Evolutionary conservation across 1,140 invertebrate species (phyloP), one percentile per base, ranked within the genome.

Genomic region (Acromyrmex echinatior): DNA sequence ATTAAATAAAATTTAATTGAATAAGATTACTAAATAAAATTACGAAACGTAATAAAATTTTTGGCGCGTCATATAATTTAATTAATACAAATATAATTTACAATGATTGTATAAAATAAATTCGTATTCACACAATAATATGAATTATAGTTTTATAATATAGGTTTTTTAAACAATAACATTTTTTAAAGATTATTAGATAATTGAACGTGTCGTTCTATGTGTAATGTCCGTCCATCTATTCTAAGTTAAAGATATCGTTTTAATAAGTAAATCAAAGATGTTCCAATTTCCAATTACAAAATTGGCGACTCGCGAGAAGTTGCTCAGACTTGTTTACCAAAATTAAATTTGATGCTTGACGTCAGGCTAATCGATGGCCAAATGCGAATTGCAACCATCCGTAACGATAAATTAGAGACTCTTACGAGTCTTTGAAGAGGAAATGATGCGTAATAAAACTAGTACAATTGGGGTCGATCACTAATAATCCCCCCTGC

Each of bases 321-420:
- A 45, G 51, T 71, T 56, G 28, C 14, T 49, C 25, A n/a, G 45
- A 49, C 70, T 76, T 84, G 80, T 84, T 84, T 84, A 84, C 70
- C 70, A 5, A 76, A 84, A 84, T 84, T 84, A 76, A 62, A 76
- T 84, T 51, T 63, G 73, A 76, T 76, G 28, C 56, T 84, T 84
- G 80, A 84, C 80, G 80, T 84, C 80, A 84, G 12, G 70, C 56
- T 84, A 49, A 84, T 84, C 56, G 45, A 84, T 35, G 56, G 79
- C 51, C 77, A 79, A 79, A 65, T 53, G 65, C 25, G 25, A 74
- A 16, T n/a, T 25, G 21, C 35, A 62, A 18, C 21, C 25, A 60
- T 14, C n/a, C 35, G 31, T 71, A 49, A 51, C 45, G 68, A 51
- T 74, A 84, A 74, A 62, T 82, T 62, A 28, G 0, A n/a, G 21